A percentile compares a stretch with the other conserved stretches of the same genome.
phyloP scores from a whole-genome alignment of 2,888 invertebrate species.

The Drosophila buzzatii region DNA sequence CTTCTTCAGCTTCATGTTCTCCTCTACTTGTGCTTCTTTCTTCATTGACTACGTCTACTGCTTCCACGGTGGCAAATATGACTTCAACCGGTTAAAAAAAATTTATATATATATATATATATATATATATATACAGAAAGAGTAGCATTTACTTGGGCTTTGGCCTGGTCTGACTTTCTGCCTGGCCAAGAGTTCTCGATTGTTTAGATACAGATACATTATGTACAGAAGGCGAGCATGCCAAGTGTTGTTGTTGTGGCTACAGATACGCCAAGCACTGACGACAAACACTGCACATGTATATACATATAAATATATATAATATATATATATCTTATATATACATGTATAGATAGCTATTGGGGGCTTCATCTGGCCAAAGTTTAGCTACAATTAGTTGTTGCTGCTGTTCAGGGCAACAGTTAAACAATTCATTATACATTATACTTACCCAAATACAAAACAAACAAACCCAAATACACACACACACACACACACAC shows the following conservation, averaged over 20 bases:
- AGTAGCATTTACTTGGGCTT: slow-evolving; percentile 58
- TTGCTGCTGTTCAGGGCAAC: slow-evolving; percentile 52
- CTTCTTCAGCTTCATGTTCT: slow-evolving; percentile 12
- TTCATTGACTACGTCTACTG: slow-evolving; percentile 18
- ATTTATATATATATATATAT: background rate
- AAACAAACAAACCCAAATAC: slow-evolving; percentile 9
- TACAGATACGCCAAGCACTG: slow-evolving; percentile 40
- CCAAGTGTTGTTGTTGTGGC: slow-evolving; percentile 47
- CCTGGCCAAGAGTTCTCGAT: slow-evolving; percentile 15
- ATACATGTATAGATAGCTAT: slow-evolving; percentile 25
- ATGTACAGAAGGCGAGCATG: slow-evolving; percentile 61
- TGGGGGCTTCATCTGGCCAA: slow-evolving; percentile 27
- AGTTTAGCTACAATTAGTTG: slow-evolving; percentile 29
- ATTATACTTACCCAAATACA: slow-evolving; percentile 18
- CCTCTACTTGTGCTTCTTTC: slow-evolving; percentile 8
- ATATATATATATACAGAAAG: slow-evolving; percentile 6
- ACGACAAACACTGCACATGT: slow-evolving; percentile 26
- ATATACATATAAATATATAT: background rate
- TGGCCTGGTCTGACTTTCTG: slow-evolving; percentile 15
- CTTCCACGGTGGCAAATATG: slow-evolving; percentile 69
- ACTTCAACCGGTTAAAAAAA: slow-evolving; percentile 72
- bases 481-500: slow-evolving; percentile 10
- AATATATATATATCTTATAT: background rate
- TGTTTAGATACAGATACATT: slow-evolving; percentile 72
- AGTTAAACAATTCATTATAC: slow-evolving; percentile 60